These are phyloP conservation scores for Syrrhaptes paradoxus DNA, from an alignment of 2,113 vertebrate species.

Conservation along the genomic window DNA sequence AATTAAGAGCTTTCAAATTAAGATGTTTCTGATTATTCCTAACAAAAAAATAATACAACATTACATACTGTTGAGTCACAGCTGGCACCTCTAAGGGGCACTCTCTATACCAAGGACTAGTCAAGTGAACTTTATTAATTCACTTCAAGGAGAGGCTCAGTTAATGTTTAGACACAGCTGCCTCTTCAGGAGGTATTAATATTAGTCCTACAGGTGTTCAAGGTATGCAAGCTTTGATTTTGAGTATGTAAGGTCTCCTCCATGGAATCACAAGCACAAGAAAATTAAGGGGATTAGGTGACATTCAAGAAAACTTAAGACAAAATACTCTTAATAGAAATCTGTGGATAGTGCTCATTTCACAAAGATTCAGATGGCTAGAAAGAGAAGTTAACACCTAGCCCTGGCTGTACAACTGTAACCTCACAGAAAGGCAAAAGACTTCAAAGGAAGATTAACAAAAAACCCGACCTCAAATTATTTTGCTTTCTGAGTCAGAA, in stretches of 20 bases:
- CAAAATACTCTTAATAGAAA: not conserved
- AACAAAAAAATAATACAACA: not conserved
- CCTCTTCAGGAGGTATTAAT: not conserved
- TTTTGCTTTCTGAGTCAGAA: not conserved
- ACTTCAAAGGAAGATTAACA: not conserved
- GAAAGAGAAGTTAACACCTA: not conserved
- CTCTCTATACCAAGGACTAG: not conserved
- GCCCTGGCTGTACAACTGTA: not conserved
- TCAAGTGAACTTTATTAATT: not conserved
- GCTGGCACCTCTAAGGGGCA: not conserved
- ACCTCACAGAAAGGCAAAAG: not conserved
- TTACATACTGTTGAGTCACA: not conserved
- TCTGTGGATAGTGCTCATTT: not conserved
- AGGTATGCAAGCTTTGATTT: not conserved
- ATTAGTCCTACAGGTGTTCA: not conserved
- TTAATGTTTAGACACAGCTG: not conserved
- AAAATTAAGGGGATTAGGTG: not conserved
- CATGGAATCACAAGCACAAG: not conserved
- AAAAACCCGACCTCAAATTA: not conserved
- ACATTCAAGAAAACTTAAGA: not conserved
- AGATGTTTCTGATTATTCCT: not conserved
- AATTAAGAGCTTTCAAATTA: not conserved
- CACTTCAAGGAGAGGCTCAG: not conserved
- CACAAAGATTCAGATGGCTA: not conserved
- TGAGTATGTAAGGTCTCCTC: not conserved